Base-by-base conservation (phyloP, 1,140 invertebrate genomes). In the Stenopsyche tienmushanensis region DNA sequence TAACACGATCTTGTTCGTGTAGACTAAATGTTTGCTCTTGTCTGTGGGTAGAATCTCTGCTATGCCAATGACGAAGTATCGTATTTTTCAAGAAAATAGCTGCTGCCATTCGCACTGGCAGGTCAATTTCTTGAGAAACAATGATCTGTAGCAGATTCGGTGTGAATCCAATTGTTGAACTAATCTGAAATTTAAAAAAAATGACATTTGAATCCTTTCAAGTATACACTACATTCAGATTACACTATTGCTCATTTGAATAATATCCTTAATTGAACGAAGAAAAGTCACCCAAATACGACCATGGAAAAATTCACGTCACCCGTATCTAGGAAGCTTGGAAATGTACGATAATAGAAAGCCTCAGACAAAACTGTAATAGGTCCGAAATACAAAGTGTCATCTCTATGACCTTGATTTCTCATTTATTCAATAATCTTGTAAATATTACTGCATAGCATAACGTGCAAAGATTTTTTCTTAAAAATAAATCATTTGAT, bases 1-100 rank as follows among this genome's bases (percentile, higher is more conserved):
- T 88, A 25, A 90, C 88, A 70, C 95, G 85, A 79, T 99, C 98
- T 77, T 98, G 94, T 79, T 99, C 97, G 73, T 97, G 94, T 72
- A 99, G 90, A 65, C 85, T 89, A 78, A 97, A 99, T 88, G 21
- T 86, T 84, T 69, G 90, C 85, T 7, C 21, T 34, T 10, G 3
- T 8, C n/a, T 3, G 7, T 3, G 3, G 34, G n/a, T 34, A 9
- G 20, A 10, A 10, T 96, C 93, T 67, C 90, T 88, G 65, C 94
- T 91, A 64, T 86, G 85, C 97, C 97, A 99, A 78, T 86, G 90
- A 71, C 88, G 86, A 41, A 85, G 88, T 29, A 99, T 85, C 74
- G 97, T 83, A 83, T 99, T 99, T 81, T 99, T 99, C 47, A 99
- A 80, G 82, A 97, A 99, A 70, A 99, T 94, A 24, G 91, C 96